These are phyloP conservation scores for Mesorhabditis belari DNA, from an alignment of 2,888 invertebrate genomes.

Conservation along the genomic window DNA sequence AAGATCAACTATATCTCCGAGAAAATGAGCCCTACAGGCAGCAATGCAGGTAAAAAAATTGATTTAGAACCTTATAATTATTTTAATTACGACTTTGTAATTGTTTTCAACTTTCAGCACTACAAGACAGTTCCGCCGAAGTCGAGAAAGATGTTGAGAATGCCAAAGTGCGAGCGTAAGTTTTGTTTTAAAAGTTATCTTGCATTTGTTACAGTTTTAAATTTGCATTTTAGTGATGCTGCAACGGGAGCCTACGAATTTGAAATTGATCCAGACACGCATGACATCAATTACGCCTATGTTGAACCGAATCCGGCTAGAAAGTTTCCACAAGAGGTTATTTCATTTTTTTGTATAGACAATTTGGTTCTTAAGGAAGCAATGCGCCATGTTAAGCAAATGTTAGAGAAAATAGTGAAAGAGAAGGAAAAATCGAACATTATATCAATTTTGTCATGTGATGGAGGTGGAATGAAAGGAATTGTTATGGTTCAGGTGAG, in stretches of 20 bases:
- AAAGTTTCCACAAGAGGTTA: conserved; percentile 17
- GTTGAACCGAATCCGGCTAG: conserved; percentile 16
- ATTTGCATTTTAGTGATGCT: conserved; percentile 5
- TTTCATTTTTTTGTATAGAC: not conserved
- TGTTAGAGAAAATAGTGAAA: conserved; percentile 18
- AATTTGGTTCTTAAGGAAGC: conserved; percentile 9
- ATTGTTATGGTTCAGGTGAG: conserved; percentile 46
- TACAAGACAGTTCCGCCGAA: too few relatives aligned
- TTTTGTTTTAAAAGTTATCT: too few relatives aligned
- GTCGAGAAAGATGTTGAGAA: not conserved
- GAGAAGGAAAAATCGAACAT: conserved; percentile 25
- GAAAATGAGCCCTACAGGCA: too few relatives aligned
- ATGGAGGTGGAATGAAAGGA: conserved; percentile 92
- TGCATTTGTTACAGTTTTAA: too few relatives aligned
- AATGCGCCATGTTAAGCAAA: conserved; percentile 21
- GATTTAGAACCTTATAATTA: too few relatives aligned
- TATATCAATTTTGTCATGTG: conserved; percentile 66
- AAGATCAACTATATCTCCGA: conserved; percentile 10
- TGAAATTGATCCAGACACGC: conserved; percentile 26
- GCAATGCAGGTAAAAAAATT: too few relatives aligned
- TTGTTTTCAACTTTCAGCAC: too few relatives aligned
- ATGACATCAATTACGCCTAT: conserved; percentile 21
- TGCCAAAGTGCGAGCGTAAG: not conserved
- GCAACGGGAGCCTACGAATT: conserved; percentile 27
- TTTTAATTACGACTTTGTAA: too few relatives aligned